Percentiles rank a stretch among this genome's conserved stretches.
These are phyloP conservation scores for Bellardia bayeri DNA, from an alignment of 2,888 invertebrate genomes.

Conservation along the genomic window DNA sequence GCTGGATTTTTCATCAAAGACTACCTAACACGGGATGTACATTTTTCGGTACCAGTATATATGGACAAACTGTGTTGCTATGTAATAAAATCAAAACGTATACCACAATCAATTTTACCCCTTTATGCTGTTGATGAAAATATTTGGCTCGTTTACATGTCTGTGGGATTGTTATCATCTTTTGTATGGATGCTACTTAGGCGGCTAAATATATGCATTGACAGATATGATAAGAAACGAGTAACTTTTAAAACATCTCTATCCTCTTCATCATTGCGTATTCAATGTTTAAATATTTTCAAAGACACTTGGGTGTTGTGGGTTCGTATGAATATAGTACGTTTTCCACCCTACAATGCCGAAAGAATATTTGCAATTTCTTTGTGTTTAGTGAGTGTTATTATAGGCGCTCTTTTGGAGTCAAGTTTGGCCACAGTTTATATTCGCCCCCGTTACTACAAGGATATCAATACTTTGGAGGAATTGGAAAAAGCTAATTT, in stretches of 20 bases:
- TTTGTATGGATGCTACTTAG: slow-evolving; percentile 80
- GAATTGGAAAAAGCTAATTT: slow-evolving; percentile 81
- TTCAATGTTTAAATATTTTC: slow-evolving; percentile 77
- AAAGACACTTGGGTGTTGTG: slow-evolving; percentile 82
- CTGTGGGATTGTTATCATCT: slow-evolving; percentile 78
- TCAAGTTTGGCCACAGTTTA: slow-evolving; percentile 84
- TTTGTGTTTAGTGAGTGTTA: slow-evolving; percentile 83
- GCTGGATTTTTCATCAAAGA: slow-evolving; percentile 84
- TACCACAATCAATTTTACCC: slow-evolving; percentile 83
- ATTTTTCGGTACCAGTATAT: slow-evolving; percentile 82
- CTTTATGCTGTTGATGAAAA: slow-evolving; percentile 80
- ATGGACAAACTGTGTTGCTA: slow-evolving; percentile 83
- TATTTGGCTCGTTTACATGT: slow-evolving; percentile 82
- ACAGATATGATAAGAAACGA: neutral
- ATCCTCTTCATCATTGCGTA: neutral
- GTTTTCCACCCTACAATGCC: slow-evolving; percentile 81
- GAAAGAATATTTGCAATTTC: slow-evolving; percentile 83
- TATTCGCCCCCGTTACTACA: slow-evolving; percentile 83
- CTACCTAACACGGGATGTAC: slow-evolving; percentile 81
- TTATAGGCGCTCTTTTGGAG: slow-evolving; percentile 83
- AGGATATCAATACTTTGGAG: slow-evolving; percentile 82
- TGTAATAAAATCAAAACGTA: slow-evolving; percentile 82
- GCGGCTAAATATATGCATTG: slow-evolving; percentile 75
- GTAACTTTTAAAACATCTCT: neutral
- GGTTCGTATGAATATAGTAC: slow-evolving; percentile 80